These are phyloP conservation scores for Apamea sordens DNA, from an alignment of 2,888 invertebrate species.

Conservation along the genomic window DNA sequence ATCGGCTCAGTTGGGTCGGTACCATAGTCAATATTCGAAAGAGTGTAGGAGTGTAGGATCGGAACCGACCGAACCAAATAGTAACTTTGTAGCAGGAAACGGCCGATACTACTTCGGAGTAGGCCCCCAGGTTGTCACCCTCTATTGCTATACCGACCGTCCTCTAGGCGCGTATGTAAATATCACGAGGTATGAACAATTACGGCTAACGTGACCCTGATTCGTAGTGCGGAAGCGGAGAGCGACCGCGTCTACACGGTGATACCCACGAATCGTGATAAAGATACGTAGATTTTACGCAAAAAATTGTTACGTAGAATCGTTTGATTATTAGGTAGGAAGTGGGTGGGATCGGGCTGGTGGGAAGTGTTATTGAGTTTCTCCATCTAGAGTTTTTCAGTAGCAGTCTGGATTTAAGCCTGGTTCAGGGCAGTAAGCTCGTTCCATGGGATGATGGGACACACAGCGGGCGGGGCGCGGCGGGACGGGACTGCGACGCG, in stretches of 20 bases:
- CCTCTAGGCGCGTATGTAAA: constrained; percentile 41
- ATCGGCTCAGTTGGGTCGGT: too few species aligned
- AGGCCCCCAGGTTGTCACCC: constrained; percentile 1
- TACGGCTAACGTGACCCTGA: constrained; percentile 37
- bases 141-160: background rate
- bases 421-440: too few species aligned
- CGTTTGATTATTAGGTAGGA: background rate
- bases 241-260: background rate
- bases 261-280: constrained; percentile 2
- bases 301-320: background rate
- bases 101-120: too few species aligned
- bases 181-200: constrained; percentile 24
- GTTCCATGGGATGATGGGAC: too few species aligned
- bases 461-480: too few species aligned
- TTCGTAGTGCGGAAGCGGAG: constrained; percentile 27
- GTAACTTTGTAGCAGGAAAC: too few species aligned
- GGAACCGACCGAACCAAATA: too few species aligned
- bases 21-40: too few species aligned
- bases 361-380: background rate
- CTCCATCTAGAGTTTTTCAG: background rate
- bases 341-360: background rate
- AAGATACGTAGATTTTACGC: constrained; percentile 9
- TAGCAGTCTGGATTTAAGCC: background rate
- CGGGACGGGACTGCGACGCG: too few species aligned
- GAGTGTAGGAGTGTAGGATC: too few species aligned